Conservation (phyloP, 2,888 invertebrate genomes). For the Drosophila longiperda region DNA sequence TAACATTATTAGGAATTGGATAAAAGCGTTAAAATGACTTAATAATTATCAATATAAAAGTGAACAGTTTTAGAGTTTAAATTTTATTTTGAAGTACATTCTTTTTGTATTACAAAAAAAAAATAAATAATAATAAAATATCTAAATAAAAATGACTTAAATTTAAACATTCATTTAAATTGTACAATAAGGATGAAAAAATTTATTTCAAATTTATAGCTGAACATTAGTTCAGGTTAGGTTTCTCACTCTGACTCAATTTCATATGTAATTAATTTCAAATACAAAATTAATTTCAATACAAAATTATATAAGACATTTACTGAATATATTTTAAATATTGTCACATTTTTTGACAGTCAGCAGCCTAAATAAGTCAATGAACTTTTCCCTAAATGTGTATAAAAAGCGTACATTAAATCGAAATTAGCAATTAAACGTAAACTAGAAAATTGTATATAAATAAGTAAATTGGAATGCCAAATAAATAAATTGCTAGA, state of each 20-base stretch:
- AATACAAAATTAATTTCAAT: background rate
- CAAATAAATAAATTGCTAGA: constrained; percentile 23
- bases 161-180: background rate
- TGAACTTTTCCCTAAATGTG: background rate
- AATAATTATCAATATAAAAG: background rate
- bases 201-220: background rate
- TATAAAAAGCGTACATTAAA: background rate
- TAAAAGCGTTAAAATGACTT: background rate
- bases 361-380: constrained; percentile 14
- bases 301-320: no score
- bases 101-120: background rate
- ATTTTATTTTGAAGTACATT: background rate
- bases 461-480: background rate
- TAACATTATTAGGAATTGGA: background rate
- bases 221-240: background rate
- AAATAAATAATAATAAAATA: no score
- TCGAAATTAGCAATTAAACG: background rate
- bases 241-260: background rate
- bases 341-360: no score
- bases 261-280: background rate
- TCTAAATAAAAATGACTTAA: accelerated
- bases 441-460: constrained; percentile 21
- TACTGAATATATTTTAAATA: no score
- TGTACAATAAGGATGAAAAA: background rate
- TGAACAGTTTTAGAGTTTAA: background rate